Evolutionary conservation across 2,888 invertebrate species (phyloP).

Genomic region (Erebia epiphron): DNA sequence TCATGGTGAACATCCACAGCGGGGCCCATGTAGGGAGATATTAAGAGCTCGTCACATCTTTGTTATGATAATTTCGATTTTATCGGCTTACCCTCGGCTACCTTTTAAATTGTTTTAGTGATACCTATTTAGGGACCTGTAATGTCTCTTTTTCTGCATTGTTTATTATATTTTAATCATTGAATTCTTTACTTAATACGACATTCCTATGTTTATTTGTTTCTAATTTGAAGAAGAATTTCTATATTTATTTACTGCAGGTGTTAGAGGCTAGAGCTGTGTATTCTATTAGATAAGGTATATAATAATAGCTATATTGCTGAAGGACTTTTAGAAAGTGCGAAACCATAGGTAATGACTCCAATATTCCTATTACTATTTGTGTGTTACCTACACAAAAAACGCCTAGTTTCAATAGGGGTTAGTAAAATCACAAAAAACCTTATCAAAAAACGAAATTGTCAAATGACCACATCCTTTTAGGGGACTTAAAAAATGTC

Average conservation of each 20-base stretch:
- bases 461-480: constrained; percentile 41
- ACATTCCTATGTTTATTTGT: not conserved
- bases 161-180: constrained; percentile 8
- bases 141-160: constrained; percentile 22
- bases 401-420: not conserved
- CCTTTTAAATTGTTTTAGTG: constrained; percentile 34
- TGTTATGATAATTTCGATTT: constrained; percentile 51
- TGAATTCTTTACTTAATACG: not conserved
- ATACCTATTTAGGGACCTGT: constrained; percentile 17
- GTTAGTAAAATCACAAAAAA: constrained; percentile 19
- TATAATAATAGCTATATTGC: not conserved
- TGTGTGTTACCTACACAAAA: no score
- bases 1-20: constrained; percentile 40
- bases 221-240: not conserved
- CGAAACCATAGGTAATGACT: not conserved
- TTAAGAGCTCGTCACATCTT: constrained; percentile 53
- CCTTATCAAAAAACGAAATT: constrained; percentile 30
- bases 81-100: constrained; percentile 37
- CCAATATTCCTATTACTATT: not conserved
- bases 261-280: not conserved
- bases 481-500: constrained; percentile 37
- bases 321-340: not conserved
- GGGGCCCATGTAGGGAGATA: constrained; percentile 45
- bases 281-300: not conserved
- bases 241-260: not conserved